These are phyloP conservation scores for Delphinapterus leucas DNA, from an alignment of 2,113 vertebrate species.

Conservation along the genomic window DNA sequence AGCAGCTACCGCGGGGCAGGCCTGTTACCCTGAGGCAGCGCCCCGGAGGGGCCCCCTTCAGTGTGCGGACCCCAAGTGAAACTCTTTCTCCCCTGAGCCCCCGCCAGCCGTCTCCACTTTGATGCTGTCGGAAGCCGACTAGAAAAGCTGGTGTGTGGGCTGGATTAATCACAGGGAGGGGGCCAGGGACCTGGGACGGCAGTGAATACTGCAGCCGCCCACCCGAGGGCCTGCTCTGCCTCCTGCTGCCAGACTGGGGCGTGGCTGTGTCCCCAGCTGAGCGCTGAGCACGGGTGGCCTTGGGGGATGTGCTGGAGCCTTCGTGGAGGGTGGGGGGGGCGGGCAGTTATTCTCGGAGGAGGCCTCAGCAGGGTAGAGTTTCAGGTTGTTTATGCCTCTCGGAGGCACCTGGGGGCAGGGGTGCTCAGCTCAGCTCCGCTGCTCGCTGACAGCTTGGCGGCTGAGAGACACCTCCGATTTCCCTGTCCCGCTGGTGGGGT, in stretches of 20 bases:
- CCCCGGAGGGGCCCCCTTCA: not conserved
- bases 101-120: not conserved
- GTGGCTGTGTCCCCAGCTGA: not conserved
- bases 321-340: not conserved
- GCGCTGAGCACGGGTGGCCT: not conserved
- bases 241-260: not conserved
- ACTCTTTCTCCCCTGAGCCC: not conserved
- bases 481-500: not conserved
- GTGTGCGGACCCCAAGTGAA: fast-evolving
- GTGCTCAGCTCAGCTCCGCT: not conserved
- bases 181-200: not conserved
- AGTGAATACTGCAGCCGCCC: not conserved
- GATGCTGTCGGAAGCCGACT: not conserved
- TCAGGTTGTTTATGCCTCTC: slow-evolving; percentile 77
- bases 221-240: not conserved
- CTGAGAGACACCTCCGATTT: not conserved
- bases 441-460: not conserved
- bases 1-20: too few species aligned
- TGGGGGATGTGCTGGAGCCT: not conserved
- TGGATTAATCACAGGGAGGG: not conserved
- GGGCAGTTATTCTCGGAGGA: slow-evolving; percentile 73
- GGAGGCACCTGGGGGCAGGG: slow-evolving; percentile 42
- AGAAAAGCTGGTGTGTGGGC: not conserved
- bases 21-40: not conserved
- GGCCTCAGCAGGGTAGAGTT: slow-evolving; percentile 68